Conservation (phyloP, 2,797 vertebrate genomes). For the Takifugu rubripes region DNA sequence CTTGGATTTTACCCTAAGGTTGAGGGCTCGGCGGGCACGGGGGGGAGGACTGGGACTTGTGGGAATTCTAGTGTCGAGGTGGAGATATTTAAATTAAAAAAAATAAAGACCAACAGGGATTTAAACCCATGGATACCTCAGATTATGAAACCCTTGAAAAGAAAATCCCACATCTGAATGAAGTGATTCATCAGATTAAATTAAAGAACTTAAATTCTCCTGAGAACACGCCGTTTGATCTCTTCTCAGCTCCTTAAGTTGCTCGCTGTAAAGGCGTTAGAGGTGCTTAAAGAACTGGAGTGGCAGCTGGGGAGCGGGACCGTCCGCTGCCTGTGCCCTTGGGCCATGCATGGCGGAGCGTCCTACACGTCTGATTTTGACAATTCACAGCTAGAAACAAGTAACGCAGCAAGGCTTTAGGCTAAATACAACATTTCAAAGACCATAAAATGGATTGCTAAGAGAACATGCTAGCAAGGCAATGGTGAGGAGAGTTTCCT, state of each 20-base stretch:
- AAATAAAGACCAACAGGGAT: conserved; percentile 19
- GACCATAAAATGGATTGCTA: background rate
- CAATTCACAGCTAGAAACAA: no score
- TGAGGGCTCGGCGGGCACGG: conserved; percentile 28
- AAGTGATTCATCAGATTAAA: background rate
- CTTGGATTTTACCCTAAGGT: conserved; percentile 48
- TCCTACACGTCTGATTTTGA: no score
- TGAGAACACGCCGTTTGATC: no score
- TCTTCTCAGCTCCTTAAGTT: background rate
- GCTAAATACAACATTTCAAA: background rate
- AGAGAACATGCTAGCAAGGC: background rate
- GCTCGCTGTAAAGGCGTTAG: background rate
- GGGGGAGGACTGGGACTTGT: conserved; percentile 26
- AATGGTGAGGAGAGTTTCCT: background rate
- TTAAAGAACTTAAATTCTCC: background rate
- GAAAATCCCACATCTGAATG: background rate
- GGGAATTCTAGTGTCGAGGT: conserved; percentile 36
- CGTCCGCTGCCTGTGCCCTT: background rate
- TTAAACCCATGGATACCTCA: conserved; percentile 36
- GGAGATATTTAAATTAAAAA: conserved; percentile 33
- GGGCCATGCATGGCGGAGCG: background rate
- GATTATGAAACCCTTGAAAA: conserved; percentile 34
- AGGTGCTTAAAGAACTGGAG: background rate
- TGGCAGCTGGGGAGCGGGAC: background rate
- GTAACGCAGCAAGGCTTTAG: no score